A percentile compares a stretch with the other conserved stretches of the same genome.
Conservation (phyloP, 2,888 invertebrate species). For the Craniophora ligustri region DNA sequence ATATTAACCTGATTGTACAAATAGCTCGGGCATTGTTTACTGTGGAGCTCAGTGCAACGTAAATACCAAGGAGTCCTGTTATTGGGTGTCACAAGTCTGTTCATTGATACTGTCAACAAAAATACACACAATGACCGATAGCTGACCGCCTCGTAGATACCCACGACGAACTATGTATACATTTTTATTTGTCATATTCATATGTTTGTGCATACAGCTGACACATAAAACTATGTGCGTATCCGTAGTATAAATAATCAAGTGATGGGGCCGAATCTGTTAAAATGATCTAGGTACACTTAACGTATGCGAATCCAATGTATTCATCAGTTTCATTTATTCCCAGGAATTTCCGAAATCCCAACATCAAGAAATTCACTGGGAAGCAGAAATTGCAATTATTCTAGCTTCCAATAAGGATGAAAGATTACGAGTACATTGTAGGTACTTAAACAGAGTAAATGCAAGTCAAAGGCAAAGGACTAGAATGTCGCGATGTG, state of each 20-base stretch:
- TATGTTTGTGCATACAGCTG: no score
- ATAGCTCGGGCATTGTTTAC: conserved; percentile 19
- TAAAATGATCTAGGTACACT: neutral
- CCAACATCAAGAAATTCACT: neutral
- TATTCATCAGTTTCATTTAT: no score
- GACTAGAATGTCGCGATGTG: conserved; percentile 69
- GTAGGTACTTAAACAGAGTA: conserved; percentile 47
- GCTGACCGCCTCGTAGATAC: neutral
- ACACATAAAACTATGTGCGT: no score
- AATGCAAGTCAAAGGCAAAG: conserved; percentile 62
- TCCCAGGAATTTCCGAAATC: no score
- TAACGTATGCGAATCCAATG: neutral
- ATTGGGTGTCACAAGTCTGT: conserved; percentile 15
- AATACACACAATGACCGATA: conserved; percentile 14
- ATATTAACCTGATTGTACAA: conserved; percentile 16
- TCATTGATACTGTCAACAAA: conserved; percentile 13
- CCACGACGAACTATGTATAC: no score
- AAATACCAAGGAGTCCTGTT: conserved; percentile 33
- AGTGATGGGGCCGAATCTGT: neutral
- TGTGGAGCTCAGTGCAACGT: conserved; percentile 4
- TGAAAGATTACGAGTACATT: neutral
- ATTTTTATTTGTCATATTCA: no score
- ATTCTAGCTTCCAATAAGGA: conserved; percentile 14
- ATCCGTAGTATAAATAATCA: neutral
- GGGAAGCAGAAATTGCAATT: conserved; percentile 15